Percentiles rank a stretch among this genome's conserved stretches.
Conservation (phyloP, 1,140 invertebrate species). For the Neuroterus valhalla region DNA sequence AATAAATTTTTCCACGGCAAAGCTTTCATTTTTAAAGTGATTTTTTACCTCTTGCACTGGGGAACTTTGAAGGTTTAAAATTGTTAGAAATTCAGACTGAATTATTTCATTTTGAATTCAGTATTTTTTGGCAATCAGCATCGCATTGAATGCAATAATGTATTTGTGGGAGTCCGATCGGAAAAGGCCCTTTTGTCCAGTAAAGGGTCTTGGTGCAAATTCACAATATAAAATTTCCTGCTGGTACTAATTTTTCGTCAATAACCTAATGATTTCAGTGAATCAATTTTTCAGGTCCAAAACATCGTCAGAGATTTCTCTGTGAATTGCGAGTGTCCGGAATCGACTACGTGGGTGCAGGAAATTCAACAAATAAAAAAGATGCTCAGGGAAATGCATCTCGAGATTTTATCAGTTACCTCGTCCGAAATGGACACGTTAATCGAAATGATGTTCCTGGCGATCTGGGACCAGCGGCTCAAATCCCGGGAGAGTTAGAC, state of each 20-base stretch:
- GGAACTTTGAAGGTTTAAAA: too few species aligned
- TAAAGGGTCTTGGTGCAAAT: conserved; percentile 35
- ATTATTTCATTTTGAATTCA: not conserved
- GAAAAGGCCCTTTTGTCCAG: too few species aligned
- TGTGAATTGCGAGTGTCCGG: conserved; percentile 90
- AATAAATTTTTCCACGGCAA: too few species aligned
- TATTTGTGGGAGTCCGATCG: too few species aligned
- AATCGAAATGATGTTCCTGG: conserved; percentile 80
- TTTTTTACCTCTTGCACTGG: too few species aligned
- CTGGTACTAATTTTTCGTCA: conserved; percentile 13
- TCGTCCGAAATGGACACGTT: conserved; percentile 85
- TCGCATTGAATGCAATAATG: too few species aligned
- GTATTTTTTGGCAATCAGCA: too few species aligned
- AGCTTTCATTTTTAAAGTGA: too few species aligned
- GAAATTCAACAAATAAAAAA: conserved; percentile 97
- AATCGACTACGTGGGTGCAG: conserved; percentile 90
- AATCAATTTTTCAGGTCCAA: conserved; percentile 80
- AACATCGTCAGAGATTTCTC: conserved; percentile 91
- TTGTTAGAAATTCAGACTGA: too few species aligned
- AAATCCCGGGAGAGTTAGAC: conserved; percentile 27
- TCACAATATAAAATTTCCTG: conserved; percentile 33
- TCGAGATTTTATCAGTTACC: conserved; percentile 91
- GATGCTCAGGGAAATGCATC: conserved; percentile 95
- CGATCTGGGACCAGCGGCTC: conserved; percentile 38
- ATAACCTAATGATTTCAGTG: not conserved